Percentiles rank a stretch among this genome's conserved stretches.
Conservation (phyloP, 1,140 invertebrate genomes). For the Homalodisca vitripennis region DNA sequence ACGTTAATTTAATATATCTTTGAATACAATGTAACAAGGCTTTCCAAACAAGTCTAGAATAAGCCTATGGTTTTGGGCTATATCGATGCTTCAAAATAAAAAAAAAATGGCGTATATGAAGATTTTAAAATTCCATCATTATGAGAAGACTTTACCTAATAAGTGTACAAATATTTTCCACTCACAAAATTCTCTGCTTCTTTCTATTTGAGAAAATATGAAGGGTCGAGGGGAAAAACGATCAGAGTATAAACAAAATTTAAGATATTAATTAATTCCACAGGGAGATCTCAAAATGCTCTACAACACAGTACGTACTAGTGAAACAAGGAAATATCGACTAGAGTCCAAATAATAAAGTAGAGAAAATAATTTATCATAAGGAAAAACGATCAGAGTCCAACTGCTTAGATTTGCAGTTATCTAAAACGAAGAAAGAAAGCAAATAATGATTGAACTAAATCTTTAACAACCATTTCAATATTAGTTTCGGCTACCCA, state of each 20-base stretch:
- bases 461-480: conserved; percentile 29
- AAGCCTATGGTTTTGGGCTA: too few species aligned
- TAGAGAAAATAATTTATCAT: neutral
- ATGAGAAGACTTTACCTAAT: too few species aligned
- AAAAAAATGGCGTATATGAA: too few species aligned
- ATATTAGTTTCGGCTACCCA: conserved; percentile 34
- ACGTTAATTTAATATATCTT: too few species aligned
- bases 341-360: neutral
- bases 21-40: too few species aligned
- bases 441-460: conserved; percentile 12
- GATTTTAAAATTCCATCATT: too few species aligned
- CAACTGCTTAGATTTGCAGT: conserved; percentile 10
- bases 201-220: too few species aligned
- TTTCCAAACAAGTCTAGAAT: too few species aligned
- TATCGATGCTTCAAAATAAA: too few species aligned
- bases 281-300: neutral
- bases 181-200: too few species aligned
- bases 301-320: neutral
- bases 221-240: conserved; percentile 17
- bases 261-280: neutral
- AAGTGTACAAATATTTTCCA: too few species aligned
- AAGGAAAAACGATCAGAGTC: conserved; percentile 3
- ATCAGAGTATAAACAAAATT: neutral
- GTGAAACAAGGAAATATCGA: neutral
- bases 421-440: conserved; percentile 15